phyloP scores from a whole-genome alignment of 1,140 invertebrate genomes.

The Palaemon carinicauda region DNA sequence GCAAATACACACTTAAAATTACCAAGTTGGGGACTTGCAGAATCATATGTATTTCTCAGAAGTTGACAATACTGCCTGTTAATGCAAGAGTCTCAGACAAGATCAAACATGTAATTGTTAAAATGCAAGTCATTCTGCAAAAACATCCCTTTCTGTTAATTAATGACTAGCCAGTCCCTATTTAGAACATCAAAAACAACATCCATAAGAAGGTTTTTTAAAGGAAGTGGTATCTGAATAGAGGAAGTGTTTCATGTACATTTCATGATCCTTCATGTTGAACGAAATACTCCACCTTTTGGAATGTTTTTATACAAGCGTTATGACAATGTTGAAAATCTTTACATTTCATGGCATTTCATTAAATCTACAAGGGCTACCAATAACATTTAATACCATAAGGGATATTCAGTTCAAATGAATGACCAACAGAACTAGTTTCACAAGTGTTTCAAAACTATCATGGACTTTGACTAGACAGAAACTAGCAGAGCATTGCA shows the following conservation, averaged over 20 bases:
- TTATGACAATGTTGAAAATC: too few relatives aligned
- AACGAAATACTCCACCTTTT: background rate
- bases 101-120: background rate
- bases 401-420: background rate
- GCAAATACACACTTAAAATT: too few relatives aligned
- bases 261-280: background rate
- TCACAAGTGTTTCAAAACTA: conserved; percentile 43
- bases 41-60: too few relatives aligned
- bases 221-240: background rate
- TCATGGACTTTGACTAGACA: conserved; percentile 48
- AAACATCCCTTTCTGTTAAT: conserved; percentile 13
- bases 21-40: too few relatives aligned
- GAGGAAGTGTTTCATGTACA: conserved; percentile 44
- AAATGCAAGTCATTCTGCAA: background rate
- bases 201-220: conserved; percentile 12
- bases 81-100: background rate
- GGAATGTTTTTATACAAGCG: too few relatives aligned
- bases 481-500: conserved; percentile 39
- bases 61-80: too few relatives aligned
- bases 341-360: too few relatives aligned
- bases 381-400: too few relatives aligned
- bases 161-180: conserved; percentile 54
- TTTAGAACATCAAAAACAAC: background rate
- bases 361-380: too few relatives aligned
- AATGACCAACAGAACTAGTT: background rate